A percentile compares a stretch with the other conserved stretches of the same genome.
phyloP scores from a whole-genome alignment of 2,797 vertebrate species.

The Buceros bicornis region DNA sequence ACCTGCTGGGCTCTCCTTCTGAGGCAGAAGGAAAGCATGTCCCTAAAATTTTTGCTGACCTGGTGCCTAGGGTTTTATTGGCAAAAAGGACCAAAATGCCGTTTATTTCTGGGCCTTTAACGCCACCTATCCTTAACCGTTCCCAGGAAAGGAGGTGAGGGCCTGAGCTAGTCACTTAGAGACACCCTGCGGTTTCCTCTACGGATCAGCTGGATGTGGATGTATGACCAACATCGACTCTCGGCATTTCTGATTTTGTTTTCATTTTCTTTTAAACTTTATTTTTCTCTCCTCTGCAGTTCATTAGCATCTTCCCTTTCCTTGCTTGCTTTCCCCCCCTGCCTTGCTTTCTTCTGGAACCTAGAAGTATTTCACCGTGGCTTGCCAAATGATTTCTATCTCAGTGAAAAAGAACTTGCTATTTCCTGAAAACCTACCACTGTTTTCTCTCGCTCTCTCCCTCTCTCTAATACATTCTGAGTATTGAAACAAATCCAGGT shows the following conservation, averaged over 20 bases:
- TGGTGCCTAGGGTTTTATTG: not conserved
- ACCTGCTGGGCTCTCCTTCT: not conserved
- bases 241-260: conserved; percentile 51
- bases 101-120: not conserved
- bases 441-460: conserved; percentile 17
- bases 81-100: not conserved
- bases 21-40: rapidly evolving
- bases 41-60: not conserved
- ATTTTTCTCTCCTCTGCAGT: conserved; percentile 73
- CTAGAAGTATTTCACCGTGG: conserved; percentile 80
- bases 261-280: conserved; percentile 63
- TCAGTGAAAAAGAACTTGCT: conserved; percentile 84
- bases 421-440: conserved; percentile 84
- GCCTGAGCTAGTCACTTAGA: not conserved
- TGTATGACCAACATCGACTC: conserved; percentile 50
- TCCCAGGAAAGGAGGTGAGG: not conserved
- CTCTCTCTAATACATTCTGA: conserved; percentile 46
- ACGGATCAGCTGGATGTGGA: conserved; percentile 14
- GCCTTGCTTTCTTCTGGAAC: conserved; percentile 74
- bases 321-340: conserved; percentile 8
- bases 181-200: not conserved
- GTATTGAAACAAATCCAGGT: conserved; percentile 77
- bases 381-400: conserved; percentile 89
- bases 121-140: not conserved
- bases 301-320: conserved; percentile 76